A percentile compares a stretch with the other conserved stretches of the same genome.
These are phyloP conservation scores for Laticauda colubrina DNA, from an alignment of 2,113 vertebrate species.

Conservation along the genomic window DNA sequence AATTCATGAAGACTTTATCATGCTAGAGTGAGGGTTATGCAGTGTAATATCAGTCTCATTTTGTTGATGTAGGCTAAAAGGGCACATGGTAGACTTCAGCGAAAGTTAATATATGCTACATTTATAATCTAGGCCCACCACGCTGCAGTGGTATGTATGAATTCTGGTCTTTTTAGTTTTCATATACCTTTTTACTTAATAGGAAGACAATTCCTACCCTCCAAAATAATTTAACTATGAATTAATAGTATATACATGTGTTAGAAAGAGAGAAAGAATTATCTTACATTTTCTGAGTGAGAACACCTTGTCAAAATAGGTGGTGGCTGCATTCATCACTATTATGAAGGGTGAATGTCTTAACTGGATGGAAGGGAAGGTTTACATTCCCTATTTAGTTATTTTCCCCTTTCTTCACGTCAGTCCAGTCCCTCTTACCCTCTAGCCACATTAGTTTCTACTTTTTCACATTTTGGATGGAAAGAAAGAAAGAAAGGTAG, in stretches of 20 bases:
- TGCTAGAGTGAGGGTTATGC: neutral
- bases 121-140: constrained; percentile 77
- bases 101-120: constrained; percentile 48
- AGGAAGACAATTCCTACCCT: neutral
- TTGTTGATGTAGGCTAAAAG: neutral
- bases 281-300: neutral
- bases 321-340: neutral
- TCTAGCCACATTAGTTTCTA: neutral
- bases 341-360: neutral
- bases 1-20: neutral
- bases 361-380: neutral
- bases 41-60: neutral
- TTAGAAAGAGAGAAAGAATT: neutral
- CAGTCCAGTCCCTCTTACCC: neutral
- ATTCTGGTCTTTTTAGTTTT: constrained; percentile 39
- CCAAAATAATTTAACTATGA: neutral
- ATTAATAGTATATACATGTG: neutral
- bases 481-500: neutral
- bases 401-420: neutral
- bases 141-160: constrained; percentile 79
- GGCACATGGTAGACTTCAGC: neutral
- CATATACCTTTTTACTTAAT: constrained; percentile 7
- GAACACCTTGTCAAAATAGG: neutral
- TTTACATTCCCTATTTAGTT: neutral
- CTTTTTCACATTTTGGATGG: neutral